Percentiles rank a stretch among this genome's conserved stretches.
phyloP scores from a whole-genome alignment of 2,888 invertebrate species.

The Chymomyza amoena region DNA sequence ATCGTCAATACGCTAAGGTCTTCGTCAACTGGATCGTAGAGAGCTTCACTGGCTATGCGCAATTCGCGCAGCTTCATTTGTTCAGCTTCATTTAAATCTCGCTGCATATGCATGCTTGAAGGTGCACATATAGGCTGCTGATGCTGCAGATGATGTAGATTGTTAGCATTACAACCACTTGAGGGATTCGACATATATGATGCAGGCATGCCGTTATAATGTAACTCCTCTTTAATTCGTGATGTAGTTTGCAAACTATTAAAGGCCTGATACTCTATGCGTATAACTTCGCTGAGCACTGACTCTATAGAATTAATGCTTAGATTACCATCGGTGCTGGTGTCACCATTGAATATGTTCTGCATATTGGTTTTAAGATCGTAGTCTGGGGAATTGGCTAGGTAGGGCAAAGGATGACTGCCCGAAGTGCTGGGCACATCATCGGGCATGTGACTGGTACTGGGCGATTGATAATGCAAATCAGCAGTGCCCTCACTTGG shows the following conservation, averaged over 20 bases:
- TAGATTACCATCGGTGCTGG: constrained; percentile 45
- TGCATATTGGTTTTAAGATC: constrained; percentile 66
- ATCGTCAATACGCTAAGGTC: constrained; percentile 86
- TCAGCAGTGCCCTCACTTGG: constrained; percentile 45
- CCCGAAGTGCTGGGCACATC: constrained; percentile 64
- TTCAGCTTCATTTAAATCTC: constrained; percentile 87
- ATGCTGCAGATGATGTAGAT: constrained; percentile 39
- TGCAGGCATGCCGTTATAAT: constrained; percentile 37
- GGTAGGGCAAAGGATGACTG: constrained; percentile 41
- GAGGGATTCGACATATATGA: constrained; percentile 25
- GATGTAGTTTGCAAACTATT: constrained; percentile 63
- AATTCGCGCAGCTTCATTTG: constrained; percentile 90
- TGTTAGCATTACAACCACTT: constrained; percentile 43
- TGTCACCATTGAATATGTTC: constrained; percentile 52
- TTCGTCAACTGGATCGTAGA: constrained; percentile 90
- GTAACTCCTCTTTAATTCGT: constrained; percentile 67
- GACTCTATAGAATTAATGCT: constrained; percentile 85
- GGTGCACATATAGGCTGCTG: constrained; percentile 65
- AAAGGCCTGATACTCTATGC: constrained; percentile 87
- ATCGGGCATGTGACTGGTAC: constrained; percentile 31
- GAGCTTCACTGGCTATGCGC: constrained; percentile 90
- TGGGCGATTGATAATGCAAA: constrained; percentile 59
- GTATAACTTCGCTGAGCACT: constrained; percentile 91
- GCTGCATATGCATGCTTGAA: constrained; percentile 60
- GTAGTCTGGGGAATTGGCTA: constrained; percentile 57